Evolutionary conservation across 1,140 invertebrate genomes (phyloP).

Genomic region (Hylaeus volcanicus): DNA sequence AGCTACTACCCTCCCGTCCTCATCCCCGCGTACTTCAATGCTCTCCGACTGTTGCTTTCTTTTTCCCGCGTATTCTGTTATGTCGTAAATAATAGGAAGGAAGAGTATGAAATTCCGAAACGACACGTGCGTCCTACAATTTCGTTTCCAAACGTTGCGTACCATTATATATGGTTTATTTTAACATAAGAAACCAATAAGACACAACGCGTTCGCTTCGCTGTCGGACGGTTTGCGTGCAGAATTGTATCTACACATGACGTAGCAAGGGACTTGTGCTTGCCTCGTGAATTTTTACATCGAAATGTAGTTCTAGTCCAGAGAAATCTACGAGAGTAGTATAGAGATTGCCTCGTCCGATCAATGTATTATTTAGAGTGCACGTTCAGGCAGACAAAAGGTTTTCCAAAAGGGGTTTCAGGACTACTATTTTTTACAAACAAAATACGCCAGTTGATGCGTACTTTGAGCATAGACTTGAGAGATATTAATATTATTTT

Average conservation of each 20-base stretch:
- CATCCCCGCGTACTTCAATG: neutral
- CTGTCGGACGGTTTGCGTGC: constrained; percentile 13
- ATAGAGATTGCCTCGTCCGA: neutral
- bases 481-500: no score
- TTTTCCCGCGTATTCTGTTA: neutral
- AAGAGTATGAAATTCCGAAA: constrained; percentile 49
- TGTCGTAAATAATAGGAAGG: constrained; percentile 60
- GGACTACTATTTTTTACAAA: no score
- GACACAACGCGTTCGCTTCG: constrained; percentile 8
- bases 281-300: constrained; percentile 4
- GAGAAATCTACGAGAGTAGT: neutral
- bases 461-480: no score
- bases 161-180: constrained; percentile 71
- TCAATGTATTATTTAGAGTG: no score
- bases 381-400: no score
- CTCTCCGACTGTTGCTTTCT: neutral
- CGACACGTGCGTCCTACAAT: constrained; percentile 71
- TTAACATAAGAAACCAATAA: constrained; percentile 72
- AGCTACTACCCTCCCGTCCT: neutral
- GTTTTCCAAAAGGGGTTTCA: no score
- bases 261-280: neutral
- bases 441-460: no score
- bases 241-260: neutral
- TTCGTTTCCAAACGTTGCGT: constrained; percentile 59
- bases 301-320: constrained; percentile 1